Percentiles rank a stretch among this genome's conserved stretches.
Evolutionary conservation across 2,113 vertebrate genomes (phyloP).

Genomic region (Cacatua alba): DNA sequence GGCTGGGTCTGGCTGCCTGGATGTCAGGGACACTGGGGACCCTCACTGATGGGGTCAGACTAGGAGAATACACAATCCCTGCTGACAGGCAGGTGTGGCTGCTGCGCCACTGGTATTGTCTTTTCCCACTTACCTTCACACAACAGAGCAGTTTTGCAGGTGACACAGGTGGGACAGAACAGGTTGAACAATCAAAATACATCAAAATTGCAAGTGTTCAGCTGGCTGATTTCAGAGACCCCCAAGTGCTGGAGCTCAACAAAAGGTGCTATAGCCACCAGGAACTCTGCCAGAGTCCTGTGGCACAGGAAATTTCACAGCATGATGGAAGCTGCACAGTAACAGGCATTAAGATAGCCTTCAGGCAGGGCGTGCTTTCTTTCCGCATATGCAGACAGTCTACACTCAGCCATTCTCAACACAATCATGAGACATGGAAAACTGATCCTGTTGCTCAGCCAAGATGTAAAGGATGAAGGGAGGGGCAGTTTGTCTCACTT

Average conservation of each 20-base stretch:
- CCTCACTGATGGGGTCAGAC: background rate
- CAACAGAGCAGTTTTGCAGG: background rate
- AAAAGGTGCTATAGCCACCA: background rate
- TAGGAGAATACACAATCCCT: background rate
- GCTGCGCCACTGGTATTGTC: background rate
- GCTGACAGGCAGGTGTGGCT: background rate
- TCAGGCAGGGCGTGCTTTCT: rapidly evolving
- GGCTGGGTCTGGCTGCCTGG: background rate
- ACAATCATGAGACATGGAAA: rapidly evolving
- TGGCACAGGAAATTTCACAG: background rate
- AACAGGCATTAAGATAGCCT: background rate
- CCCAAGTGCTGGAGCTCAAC: rapidly evolving
- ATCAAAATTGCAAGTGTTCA: background rate
- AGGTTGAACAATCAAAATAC: background rate
- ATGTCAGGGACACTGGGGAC: background rate
- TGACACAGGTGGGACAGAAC: background rate
- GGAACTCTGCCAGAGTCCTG: background rate
- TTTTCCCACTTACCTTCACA: background rate
- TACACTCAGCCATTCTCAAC: background rate
- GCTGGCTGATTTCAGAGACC: background rate
- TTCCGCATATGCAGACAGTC: rapidly evolving
- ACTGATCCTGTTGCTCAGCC: background rate
- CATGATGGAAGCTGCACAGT: background rate
- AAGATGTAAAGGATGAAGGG: background rate
- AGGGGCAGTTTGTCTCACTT: background rate